Base-by-base conservation (phyloP, 2,113 vertebrate species). In the Conger conger region DNA sequence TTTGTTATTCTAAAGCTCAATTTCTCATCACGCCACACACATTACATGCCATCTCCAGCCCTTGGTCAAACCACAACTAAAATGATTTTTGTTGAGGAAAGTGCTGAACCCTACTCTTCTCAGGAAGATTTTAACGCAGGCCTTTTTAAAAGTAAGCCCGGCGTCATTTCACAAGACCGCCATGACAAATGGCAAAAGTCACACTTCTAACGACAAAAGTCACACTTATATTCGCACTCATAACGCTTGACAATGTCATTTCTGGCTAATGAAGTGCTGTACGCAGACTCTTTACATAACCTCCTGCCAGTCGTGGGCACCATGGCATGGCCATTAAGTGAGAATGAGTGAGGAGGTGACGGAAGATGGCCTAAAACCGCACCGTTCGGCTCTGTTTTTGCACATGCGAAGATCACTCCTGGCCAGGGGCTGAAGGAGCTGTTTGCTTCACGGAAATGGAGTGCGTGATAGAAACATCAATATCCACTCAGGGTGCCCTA, bases 381-480 rank as follows among this genome's bases (percentile, higher is more conserved):
- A n/a, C 36, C 38, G 76, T 35, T 13, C 16, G 13, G 37, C 16
- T 37, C 76, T 78, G 76, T 0, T 36, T n/a, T 77, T 77, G 37
- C 33, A 78, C 76, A 78, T 13, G 37, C 38, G 76, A 37, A 38
- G 76, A 78, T 78, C 23, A 20, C 20, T 78, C 38, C 4, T 78
- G 8, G 76, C 76, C 35, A 38, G 76, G 38, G 76, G 76, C 37
- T 37, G 76, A 78, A 38, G 20, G 36, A 38, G 18, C 35, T 78
- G 35, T 78, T 37, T 38, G 1, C 15, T 78, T 33, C n/a, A 73
- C 15, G 20, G 45, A 78, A 79, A 84, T 79, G 76, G 35, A 37
- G 76, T 57, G 73, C 35, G 17, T 54, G 78, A 83, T 53, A 83
- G 68, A 83, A 77, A 84, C 45, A 57, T 84, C 83, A 57, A 54